Percentiles rank a stretch among this genome's conserved stretches.
Conservation (phyloP, 2,113 vertebrate genomes). For the Callithrix jacchus region DNA sequence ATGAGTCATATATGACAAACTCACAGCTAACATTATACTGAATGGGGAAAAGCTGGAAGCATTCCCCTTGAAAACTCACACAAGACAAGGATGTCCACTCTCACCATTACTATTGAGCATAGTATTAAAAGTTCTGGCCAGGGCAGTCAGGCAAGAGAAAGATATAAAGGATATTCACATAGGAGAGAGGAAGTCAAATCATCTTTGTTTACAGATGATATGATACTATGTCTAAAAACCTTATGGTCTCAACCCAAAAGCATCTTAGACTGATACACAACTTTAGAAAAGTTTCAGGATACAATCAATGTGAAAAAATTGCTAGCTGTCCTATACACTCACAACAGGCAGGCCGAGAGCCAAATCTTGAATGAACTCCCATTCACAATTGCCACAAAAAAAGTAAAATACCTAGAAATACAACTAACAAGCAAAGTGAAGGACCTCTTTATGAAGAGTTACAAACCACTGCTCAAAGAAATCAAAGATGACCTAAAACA, state of each 20-base stretch:
- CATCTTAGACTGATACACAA: too few species aligned
- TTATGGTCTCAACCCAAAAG: too few species aligned
- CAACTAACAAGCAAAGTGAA: neutral
- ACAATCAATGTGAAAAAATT: neutral
- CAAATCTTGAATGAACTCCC: too few species aligned
- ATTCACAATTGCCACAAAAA: too few species aligned
- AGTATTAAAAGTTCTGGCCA: neutral
- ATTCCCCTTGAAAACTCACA: neutral
- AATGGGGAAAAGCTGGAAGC: neutral
- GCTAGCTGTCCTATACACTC: neutral
- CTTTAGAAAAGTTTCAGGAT: too few species aligned
- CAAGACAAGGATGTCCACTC: neutral
- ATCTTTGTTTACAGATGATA: neutral
- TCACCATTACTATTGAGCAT: neutral
- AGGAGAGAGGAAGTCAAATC: neutral
- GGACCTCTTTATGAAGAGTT: too few species aligned
- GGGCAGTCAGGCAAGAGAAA: neutral
- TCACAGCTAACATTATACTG: neutral
- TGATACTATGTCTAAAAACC: neutral
- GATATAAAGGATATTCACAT: neutral
- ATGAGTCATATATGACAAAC: neutral
- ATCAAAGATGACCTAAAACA: too few species aligned
- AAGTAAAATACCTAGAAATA: neutral
- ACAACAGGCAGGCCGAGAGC: neutral
- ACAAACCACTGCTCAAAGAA: too few species aligned